Evolutionary conservation across 2,113 vertebrate species (phyloP).

Genomic region (Elgaria multicarinata): DNA sequence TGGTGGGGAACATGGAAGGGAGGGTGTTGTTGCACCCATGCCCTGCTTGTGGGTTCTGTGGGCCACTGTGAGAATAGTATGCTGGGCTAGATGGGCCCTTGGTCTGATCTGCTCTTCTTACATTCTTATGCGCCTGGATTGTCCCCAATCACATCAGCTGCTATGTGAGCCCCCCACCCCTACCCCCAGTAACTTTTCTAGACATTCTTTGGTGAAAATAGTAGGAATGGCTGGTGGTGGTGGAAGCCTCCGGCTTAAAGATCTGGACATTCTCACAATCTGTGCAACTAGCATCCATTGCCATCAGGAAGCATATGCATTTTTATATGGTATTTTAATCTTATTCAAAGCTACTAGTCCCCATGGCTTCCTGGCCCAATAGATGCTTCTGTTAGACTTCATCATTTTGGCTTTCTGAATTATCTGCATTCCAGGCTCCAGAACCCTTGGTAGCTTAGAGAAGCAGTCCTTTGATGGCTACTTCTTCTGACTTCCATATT

Average conservation of each 20-base stretch:
- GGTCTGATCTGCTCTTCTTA: too few relatives aligned
- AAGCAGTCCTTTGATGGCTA: background rate
- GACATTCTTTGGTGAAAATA: background rate
- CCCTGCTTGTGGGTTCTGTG: too few relatives aligned
- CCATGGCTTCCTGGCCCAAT: background rate
- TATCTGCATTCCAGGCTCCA: background rate
- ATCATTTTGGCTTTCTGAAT: background rate
- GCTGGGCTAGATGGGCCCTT: too few relatives aligned
- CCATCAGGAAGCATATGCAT: background rate
- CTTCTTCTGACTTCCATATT: background rate
- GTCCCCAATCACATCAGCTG: too few relatives aligned
- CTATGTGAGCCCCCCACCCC: too few relatives aligned
- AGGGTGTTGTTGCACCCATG: too few relatives aligned
- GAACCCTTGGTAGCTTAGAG: background rate
- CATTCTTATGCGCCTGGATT: too few relatives aligned
- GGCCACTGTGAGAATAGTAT: too few relatives aligned
- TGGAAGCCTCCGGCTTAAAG: background rate
- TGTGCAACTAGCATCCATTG: background rate
- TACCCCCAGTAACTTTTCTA: too few relatives aligned
- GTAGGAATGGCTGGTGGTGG: background rate
- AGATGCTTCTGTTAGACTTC: background rate
- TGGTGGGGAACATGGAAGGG: too few relatives aligned
- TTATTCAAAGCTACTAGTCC: background rate
- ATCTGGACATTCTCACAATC: background rate
- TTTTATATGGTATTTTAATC: background rate